Percentiles rank a stretch among this genome's conserved stretches.
Conservation (phyloP, 2,113 vertebrate species). For the Synchiropus splendidus region DNA sequence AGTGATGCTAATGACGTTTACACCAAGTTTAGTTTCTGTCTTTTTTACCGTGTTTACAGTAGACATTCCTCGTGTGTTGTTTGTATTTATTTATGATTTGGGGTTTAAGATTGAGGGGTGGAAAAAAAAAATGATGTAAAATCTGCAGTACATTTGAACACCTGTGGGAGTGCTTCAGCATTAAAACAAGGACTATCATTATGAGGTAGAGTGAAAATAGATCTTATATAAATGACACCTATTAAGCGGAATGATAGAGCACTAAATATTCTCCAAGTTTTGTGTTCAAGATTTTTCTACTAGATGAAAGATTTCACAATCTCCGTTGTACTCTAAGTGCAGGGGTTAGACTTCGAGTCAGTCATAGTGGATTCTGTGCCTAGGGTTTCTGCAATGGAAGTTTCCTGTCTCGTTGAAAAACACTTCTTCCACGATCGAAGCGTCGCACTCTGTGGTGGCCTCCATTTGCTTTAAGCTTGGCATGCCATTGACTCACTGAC, state of each 20-base stretch:
- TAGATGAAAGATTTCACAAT: constrained; percentile 75
- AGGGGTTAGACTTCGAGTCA: constrained; percentile 73
- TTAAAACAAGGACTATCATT: constrained; percentile 80
- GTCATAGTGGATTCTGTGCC: constrained; percentile 88
- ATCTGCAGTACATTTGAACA: constrained; percentile 78
- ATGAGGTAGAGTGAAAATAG: constrained; percentile 77
- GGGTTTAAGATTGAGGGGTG: constrained; percentile 70
- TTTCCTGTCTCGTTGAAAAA: constrained; percentile 73
- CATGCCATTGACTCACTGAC: constrained; percentile 91
- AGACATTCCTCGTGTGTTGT: constrained; percentile 96
- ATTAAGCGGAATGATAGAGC: constrained; percentile 87
- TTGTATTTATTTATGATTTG: constrained; percentile 99
- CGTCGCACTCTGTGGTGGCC: constrained; percentile 69
- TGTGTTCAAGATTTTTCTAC: constrained; percentile 65
- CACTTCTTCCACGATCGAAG: constrained; percentile 79
- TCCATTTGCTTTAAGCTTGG: constrained; percentile 93
- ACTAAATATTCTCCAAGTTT: constrained; percentile 85
- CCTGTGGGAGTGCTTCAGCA: constrained; percentile 80
- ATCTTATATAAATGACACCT: constrained; percentile 77
- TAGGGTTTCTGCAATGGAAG: constrained; percentile 81
- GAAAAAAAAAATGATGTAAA: constrained; percentile 52
- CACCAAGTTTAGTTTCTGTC: constrained; percentile 67
- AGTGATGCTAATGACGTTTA: constrained; percentile 83
- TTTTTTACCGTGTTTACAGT: constrained; percentile 91
- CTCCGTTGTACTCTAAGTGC: constrained; percentile 60